These are phyloP conservation scores for Halocynthia aurantium DNA, from an alignment of 23 tunicate species.

Conservation along the genomic window DNA sequence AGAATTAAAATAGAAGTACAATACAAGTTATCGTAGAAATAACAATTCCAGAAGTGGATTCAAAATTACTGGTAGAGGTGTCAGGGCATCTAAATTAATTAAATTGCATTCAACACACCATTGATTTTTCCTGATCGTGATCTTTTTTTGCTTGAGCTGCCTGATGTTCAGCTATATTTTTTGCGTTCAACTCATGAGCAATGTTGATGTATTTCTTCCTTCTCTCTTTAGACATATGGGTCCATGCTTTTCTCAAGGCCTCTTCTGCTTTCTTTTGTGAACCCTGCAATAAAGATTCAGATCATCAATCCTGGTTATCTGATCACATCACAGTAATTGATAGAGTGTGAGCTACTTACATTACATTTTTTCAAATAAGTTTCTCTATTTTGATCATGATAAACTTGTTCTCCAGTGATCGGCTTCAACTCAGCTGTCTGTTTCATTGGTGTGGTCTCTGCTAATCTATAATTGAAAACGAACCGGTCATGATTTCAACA, in stretches of 20 bases:
- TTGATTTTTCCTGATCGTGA: constrained; percentile 7
- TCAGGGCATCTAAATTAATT: too few species aligned
- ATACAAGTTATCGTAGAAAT: too few species aligned
- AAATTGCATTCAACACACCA: neutral
- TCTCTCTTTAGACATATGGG: constrained; percentile 47
- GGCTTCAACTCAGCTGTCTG: constrained; percentile 26
- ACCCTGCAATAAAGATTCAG: constrained; percentile 8
- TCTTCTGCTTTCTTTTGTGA: constrained; percentile 39
- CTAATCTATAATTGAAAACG: neutral
- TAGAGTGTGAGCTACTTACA: constrained; percentile 16
- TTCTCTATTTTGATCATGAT: constrained; percentile 38
- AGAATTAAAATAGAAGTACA: too few species aligned
- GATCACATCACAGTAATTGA: too few species aligned
- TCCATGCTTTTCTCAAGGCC: constrained; percentile 56
- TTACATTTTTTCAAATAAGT: constrained; percentile 36
- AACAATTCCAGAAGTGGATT: too few species aligned
- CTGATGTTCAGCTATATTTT: constrained; percentile 47
- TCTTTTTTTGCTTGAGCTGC: constrained; percentile 24
- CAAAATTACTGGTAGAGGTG: too few species aligned
- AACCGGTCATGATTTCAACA: neutral
- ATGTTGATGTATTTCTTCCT: constrained; percentile 46
- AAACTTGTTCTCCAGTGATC: constrained; percentile 86
- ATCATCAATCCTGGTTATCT: too few species aligned
- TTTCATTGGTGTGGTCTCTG: neutral
- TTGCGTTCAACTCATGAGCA: constrained; percentile 66